A percentile compares a stretch with the other conserved stretches of the same genome.
phyloP scores from a whole-genome alignment of 2,797 vertebrate genomes.

The Sebastes hubbsi region DNA sequence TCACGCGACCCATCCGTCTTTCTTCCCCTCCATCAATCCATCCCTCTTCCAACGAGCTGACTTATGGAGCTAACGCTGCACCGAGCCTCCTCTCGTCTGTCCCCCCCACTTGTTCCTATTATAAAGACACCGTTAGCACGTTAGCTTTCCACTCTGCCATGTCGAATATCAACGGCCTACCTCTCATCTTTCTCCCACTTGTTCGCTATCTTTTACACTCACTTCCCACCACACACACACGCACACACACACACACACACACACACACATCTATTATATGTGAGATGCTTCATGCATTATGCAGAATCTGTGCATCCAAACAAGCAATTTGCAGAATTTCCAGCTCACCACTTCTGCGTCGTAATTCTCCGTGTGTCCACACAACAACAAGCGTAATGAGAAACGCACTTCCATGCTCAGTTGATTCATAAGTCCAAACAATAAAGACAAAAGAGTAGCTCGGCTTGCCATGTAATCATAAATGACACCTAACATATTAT shows the following conservation, averaged over 20 bases:
- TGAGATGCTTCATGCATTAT: constrained; percentile 62
- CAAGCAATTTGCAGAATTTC: constrained; percentile 65
- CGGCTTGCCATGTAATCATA: constrained; percentile 36
- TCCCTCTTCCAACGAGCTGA: constrained; percentile 24
- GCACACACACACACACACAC: constrained; percentile 8
- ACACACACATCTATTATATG: constrained; percentile 34
- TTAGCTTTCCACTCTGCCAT: constrained; percentile 39
- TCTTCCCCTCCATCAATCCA: background rate
- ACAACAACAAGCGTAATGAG: constrained; percentile 46
- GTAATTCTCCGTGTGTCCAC: constrained; percentile 46
- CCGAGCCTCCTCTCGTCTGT: constrained; percentile 33
- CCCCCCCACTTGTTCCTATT: constrained; percentile 23
- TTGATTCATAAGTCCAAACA: constrained; percentile 45
- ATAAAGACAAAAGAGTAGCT: constrained; percentile 29
- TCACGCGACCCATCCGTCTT: constrained; percentile 44
- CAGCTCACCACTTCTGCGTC: constrained; percentile 51
- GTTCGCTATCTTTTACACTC: constrained; percentile 28
- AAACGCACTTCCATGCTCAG: constrained; percentile 36
- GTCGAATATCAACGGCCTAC: constrained; percentile 53
- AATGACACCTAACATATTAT: constrained; percentile 40
- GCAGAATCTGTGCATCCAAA: constrained; percentile 59
- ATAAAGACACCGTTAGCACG: constrained; percentile 35
- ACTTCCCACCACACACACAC: background rate
- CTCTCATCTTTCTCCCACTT: constrained; percentile 35
- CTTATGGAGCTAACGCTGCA: constrained; percentile 39